phyloP scores from a whole-genome alignment of 92 coral and sea anemone genomes.

The Parazoanthus darwini region DNA sequence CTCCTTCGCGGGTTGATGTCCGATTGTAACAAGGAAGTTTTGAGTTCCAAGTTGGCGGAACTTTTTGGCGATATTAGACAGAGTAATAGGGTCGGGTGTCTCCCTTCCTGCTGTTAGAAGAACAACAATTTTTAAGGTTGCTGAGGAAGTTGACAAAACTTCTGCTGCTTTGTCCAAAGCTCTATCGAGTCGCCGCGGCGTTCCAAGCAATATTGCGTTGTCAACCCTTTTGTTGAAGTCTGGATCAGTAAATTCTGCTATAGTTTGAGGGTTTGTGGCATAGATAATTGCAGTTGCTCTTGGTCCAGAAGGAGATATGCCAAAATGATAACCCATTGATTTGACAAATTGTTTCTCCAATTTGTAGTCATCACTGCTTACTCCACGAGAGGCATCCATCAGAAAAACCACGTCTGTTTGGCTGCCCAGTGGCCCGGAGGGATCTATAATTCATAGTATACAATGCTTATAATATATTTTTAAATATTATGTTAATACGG shows the following conservation, averaged over 20 bases:
- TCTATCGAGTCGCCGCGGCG: slow-evolving; percentile 39
- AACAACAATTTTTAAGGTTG: slow-evolving; percentile 30
- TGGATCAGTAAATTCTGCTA: slow-evolving; percentile 27
- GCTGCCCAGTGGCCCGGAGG: slow-evolving; percentile 35
- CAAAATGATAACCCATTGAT: slow-evolving; percentile 40
- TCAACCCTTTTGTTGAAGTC: slow-evolving; percentile 31
- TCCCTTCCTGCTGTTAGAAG: slow-evolving; percentile 37
- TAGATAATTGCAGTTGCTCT: slow-evolving; percentile 28
- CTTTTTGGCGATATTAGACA: slow-evolving; percentile 27
- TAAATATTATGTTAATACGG: neutral
- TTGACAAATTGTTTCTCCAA: slow-evolving; percentile 43
- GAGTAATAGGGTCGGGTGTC: slow-evolving; percentile 31
- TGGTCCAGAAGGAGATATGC: slow-evolving; percentile 27
- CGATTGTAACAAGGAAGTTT: slow-evolving; percentile 39
- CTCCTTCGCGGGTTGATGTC: slow-evolving; percentile 27
- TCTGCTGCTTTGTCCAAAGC: slow-evolving; percentile 37
- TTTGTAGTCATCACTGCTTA: slow-evolving; percentile 26
- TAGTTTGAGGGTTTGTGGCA: slow-evolving; percentile 35
- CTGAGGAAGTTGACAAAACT: slow-evolving; percentile 28
- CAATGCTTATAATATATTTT: neutral
- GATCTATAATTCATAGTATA: neutral
- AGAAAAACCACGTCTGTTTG: slow-evolving; percentile 35
- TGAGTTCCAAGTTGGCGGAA: slow-evolving; percentile 37
- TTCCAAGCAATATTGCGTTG: slow-evolving; percentile 22
- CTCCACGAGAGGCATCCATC: slow-evolving; percentile 40